A percentile compares a stretch with the other conserved stretches of the same genome.
phyloP scores from a whole-genome alignment of 1,140 invertebrate species.

The Heliothis subflexa region DNA sequence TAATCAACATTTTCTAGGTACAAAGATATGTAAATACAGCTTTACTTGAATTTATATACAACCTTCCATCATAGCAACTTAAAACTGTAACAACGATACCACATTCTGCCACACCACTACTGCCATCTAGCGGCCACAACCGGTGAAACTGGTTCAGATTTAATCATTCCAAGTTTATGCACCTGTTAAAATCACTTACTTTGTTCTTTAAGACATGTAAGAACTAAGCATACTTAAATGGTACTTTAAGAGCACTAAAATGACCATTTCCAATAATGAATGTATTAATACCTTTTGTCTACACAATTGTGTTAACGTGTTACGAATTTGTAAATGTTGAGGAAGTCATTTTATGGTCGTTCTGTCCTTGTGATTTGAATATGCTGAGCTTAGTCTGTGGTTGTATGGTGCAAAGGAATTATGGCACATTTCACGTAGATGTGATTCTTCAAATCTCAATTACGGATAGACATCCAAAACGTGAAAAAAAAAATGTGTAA shows the following conservation, averaged over 20 bases:
- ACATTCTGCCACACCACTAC: not conserved
- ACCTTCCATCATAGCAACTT: not conserved
- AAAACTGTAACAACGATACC: slow-evolving; percentile 9
- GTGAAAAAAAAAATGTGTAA: no score
- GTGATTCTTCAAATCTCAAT: no score
- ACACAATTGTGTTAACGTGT: slow-evolving; percentile 11
- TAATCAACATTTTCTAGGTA: not conserved
- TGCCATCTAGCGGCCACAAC: slow-evolving; percentile 15
- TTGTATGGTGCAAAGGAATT: not conserved
- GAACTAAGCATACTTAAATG: not conserved
- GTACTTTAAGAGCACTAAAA: not conserved
- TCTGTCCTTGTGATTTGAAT: not conserved
- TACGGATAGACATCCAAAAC: no score
- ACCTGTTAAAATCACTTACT: slow-evolving; percentile 19
- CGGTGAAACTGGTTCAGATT: slow-evolving; percentile 27
- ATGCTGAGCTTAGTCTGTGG: not conserved
- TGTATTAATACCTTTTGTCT: not conserved
- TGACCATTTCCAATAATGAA: not conserved
- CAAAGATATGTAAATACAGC: not conserved
- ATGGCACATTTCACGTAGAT: no score
- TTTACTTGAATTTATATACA: not conserved
- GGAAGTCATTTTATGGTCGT: not conserved
- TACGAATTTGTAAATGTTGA: not conserved
- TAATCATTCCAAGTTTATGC: slow-evolving; percentile 1
- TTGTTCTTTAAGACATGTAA: slow-evolving; percentile 1